These are phyloP conservation scores for Bombus huntii DNA, from an alignment of 1,140 invertebrate genomes.

Conservation along the genomic window DNA sequence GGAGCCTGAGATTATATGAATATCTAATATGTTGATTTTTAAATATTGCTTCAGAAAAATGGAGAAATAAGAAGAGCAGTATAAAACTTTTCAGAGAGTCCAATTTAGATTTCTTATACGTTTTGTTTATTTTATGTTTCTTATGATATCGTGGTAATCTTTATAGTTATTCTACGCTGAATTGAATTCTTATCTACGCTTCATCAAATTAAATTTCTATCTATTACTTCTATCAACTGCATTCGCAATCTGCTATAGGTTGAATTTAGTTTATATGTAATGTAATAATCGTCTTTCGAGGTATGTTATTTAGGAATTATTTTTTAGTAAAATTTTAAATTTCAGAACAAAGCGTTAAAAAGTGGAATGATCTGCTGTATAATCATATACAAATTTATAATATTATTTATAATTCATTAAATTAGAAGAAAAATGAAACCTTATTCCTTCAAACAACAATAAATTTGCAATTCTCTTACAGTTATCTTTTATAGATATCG, in stretches of 20 bases:
- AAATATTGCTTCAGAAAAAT: not conserved
- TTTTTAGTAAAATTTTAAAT: not conserved
- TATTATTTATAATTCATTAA: not conserved
- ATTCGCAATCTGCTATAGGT: not conserved
- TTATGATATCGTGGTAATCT: not conserved
- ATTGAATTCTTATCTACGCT: not conserved
- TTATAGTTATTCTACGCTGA: not conserved
- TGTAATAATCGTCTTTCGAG: not conserved
- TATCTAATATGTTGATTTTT: not conserved
- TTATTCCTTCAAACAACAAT: not conserved
- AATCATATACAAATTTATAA: not conserved
- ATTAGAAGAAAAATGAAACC: not conserved
- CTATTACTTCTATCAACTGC: not conserved
- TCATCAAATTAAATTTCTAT: constrained; percentile 3
- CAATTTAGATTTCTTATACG: not conserved
- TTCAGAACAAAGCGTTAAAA: not conserved
- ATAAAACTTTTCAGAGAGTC: not conserved
- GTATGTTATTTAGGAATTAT: not conserved
- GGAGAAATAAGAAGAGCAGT: not conserved
- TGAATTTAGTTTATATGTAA: not conserved
- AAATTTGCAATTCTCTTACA: not conserved
- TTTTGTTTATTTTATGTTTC: not conserved
- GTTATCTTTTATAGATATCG: too few relatives aligned
- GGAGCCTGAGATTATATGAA: not conserved
- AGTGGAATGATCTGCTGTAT: not conserved